phyloP scores from a whole-genome alignment of 1,140 invertebrate species.

The Caenorhabditis elegans region WBcel235 BX284606.5:2862001-2862500 shows the following conservation, averaged over 20 bases:
- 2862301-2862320: background rate
- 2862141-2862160: constrained; percentile 28
- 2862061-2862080: background rate
- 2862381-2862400: background rate
- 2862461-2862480: background rate
- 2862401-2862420: background rate
- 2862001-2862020: background rate
- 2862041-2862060: background rate
- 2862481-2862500: background rate
- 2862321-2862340: no score
- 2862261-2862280: background rate
- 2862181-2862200: background rate
- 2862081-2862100: background rate
- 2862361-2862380: constrained; percentile 15
- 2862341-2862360: background rate
- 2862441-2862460: background rate
- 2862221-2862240: background rate
- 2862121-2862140: background rate
- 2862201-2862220: constrained; percentile 9
- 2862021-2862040: background rate
- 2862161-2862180: background rate
- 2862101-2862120: background rate
- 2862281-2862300: constrained; percentile 4
- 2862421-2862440: background rate
- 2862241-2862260: constrained; percentile 19